Evolutionary conservation across 2,888 invertebrate genomes (phyloP).

Genomic region (Leucophenga maculata): DNA sequence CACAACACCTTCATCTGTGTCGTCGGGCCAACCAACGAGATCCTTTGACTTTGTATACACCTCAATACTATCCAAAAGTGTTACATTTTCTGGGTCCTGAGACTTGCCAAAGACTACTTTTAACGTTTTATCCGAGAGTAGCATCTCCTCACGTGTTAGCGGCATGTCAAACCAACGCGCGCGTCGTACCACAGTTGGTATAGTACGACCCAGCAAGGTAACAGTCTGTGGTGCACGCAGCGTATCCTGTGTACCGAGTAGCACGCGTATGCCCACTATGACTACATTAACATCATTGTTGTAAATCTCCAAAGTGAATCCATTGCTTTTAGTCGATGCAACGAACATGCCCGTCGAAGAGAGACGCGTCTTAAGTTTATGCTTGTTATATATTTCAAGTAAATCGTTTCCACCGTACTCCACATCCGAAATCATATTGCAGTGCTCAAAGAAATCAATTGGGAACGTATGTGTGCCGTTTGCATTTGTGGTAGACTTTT

Average conservation of each 20-base stretch:
- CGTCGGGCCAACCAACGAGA: constrained; percentile 97
- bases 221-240: constrained; percentile 68
- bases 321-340: constrained; percentile 91
- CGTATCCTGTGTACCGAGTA: constrained; percentile 79
- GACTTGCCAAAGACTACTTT: constrained; percentile 87
- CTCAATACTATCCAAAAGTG: constrained; percentile 95
- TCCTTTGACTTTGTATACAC: constrained; percentile 97
- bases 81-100: constrained; percentile 89
- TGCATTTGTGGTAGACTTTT: constrained; percentile 69
- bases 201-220: constrained; percentile 76
- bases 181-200: constrained; percentile 81
- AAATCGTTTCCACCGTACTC: constrained; percentile 97
- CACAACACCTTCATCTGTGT: constrained; percentile 81
- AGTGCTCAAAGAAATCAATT: constrained; percentile 97
- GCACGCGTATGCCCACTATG: constrained; percentile 89
- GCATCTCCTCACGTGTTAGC: constrained; percentile 91
- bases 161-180: constrained; percentile 97
- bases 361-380: constrained; percentile 90
- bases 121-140: constrained; percentile 93
- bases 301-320: constrained; percentile 89
- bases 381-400: constrained; percentile 93
- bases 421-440: constrained; percentile 90
- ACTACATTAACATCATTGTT: constrained; percentile 92
- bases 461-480: constrained; percentile 81
- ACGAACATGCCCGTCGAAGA: constrained; percentile 85